phyloP scores from a whole-genome alignment of 2,797 vertebrate species.

The Eulemur albifrons region DNA sequence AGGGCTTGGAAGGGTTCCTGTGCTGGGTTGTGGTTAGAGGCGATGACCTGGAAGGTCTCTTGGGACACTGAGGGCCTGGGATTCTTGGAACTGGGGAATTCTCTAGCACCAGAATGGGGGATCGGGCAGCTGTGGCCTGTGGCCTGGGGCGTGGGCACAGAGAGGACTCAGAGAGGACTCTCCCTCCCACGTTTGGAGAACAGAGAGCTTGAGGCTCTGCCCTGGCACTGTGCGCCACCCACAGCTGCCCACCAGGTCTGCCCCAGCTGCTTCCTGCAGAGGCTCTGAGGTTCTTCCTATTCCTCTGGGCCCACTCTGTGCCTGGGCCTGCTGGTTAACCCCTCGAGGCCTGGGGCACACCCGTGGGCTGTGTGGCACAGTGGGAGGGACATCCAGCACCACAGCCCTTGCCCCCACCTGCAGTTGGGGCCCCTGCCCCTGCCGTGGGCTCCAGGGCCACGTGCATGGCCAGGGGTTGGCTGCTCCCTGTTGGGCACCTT shows the following conservation, averaged over 20 bases:
- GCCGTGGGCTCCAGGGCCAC: neutral
- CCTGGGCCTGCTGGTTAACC: constrained; percentile 13
- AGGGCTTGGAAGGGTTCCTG: constrained; percentile 54
- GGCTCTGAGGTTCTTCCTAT: constrained; percentile 26
- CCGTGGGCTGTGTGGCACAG: neutral
- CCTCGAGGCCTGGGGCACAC: neutral
- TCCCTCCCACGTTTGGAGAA: neutral
- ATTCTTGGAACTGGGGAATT: constrained; percentile 71
- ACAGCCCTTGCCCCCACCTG: neutral
- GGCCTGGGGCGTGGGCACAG: neutral
- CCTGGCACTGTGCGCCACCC: neutral
- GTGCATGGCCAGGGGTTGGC: neutral
- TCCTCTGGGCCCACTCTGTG: neutral
- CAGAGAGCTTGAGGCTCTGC: neutral
- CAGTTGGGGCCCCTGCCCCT: neutral
- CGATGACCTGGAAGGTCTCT: constrained; percentile 66
- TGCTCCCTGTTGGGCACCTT: neutral
- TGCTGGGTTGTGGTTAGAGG: constrained; percentile 63
- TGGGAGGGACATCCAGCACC: neutral
- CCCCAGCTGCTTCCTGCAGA: constrained; percentile 56
- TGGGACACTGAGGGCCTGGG: constrained; percentile 76
- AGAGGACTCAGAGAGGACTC: neutral
- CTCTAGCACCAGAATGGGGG: constrained; percentile 55
- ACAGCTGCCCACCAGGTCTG: neutral
- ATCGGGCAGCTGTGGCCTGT: constrained; percentile 35